A percentile compares a stretch with the other conserved stretches of the same genome.
Evolutionary conservation across 2,888 invertebrate species (phyloP).

Genomic region (Hoplodrina ambigua): DNA sequence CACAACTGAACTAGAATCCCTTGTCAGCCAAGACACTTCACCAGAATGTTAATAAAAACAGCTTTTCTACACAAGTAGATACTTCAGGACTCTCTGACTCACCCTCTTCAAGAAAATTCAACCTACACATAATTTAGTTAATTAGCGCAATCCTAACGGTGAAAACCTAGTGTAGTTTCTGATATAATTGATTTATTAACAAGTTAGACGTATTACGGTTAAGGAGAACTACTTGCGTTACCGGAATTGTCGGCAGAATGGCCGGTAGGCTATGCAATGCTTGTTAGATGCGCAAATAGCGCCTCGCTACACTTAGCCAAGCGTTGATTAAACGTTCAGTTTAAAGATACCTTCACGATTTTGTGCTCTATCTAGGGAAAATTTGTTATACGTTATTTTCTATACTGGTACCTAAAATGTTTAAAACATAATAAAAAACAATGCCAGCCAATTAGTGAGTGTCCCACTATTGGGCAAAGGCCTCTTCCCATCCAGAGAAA

Average conservation of each 20-base stretch:
- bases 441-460: too few relatives aligned
- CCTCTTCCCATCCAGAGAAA: too few relatives aligned
- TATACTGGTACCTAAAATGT: not conserved
- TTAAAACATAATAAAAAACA: not conserved
- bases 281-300: conserved; percentile 48
- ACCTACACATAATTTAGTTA: conserved; percentile 22
- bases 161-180: conserved; percentile 40
- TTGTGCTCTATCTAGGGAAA: too few relatives aligned
- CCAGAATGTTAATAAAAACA: conserved; percentile 5
- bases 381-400: too few relatives aligned
- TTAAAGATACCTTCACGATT: conserved; percentile 14
- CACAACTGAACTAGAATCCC: not conserved
- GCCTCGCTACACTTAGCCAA: conserved; percentile 34
- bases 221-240: conserved; percentile 46
- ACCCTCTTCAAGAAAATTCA: conserved; percentile 14
- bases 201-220: conserved; percentile 41
- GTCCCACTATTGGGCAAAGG: too few relatives aligned
- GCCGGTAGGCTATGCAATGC: conserved; percentile 45
- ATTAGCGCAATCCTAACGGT: conserved; percentile 43
- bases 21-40: not conserved
- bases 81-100: conserved; percentile 3
- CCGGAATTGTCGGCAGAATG: conserved; percentile 49
- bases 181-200: conserved; percentile 52
- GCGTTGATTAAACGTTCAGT: conserved; percentile 34
- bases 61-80: not conserved